Conservation (phyloP, 2,888 invertebrate species). For the Agapetus fuscipes region DNA sequence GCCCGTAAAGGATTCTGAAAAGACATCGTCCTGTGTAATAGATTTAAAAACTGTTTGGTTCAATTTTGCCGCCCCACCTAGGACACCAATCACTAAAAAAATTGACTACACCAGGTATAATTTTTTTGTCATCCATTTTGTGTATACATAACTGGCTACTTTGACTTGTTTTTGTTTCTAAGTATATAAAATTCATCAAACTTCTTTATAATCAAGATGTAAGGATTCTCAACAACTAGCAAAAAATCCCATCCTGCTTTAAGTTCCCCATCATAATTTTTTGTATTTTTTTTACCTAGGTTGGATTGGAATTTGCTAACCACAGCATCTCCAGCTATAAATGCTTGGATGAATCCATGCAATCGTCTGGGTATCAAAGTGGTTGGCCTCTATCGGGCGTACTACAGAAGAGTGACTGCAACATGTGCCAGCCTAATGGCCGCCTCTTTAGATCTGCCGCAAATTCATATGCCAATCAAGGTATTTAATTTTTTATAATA, state of each 20-base stretch:
- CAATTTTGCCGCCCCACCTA: slow-evolving; percentile 94
- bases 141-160: too few relatives aligned
- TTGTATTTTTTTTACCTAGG: slow-evolving; percentile 36
- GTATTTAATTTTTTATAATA: slow-evolving; percentile 31
- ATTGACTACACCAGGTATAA: slow-evolving; percentile 81
- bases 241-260: too few relatives aligned
- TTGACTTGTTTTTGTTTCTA: background rate
- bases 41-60: slow-evolving; percentile 91
- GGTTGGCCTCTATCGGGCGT: slow-evolving; percentile 68
- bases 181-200: slow-evolving; percentile 4
- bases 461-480: slow-evolving; percentile 70
- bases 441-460: slow-evolving; percentile 80
- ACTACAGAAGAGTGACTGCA: slow-evolving; percentile 72
- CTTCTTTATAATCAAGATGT: too few relatives aligned
- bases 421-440: slow-evolving; percentile 94
- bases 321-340: slow-evolving; percentile 93
- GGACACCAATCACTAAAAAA: slow-evolving; percentile 87
- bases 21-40: slow-evolving; percentile 77
- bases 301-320: slow-evolving; percentile 94
- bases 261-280: too few relatives aligned
- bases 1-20: slow-evolving; percentile 56
- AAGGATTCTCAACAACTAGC: too few relatives aligned
- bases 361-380: slow-evolving; percentile 81
- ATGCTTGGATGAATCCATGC: slow-evolving; percentile 96
- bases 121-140: slow-evolving; percentile 22